Percentiles rank a stretch among this genome's conserved stretches.
Evolutionary conservation across 2,888 invertebrate genomes (phyloP).

Genomic region (Apantesis nais): DNA sequence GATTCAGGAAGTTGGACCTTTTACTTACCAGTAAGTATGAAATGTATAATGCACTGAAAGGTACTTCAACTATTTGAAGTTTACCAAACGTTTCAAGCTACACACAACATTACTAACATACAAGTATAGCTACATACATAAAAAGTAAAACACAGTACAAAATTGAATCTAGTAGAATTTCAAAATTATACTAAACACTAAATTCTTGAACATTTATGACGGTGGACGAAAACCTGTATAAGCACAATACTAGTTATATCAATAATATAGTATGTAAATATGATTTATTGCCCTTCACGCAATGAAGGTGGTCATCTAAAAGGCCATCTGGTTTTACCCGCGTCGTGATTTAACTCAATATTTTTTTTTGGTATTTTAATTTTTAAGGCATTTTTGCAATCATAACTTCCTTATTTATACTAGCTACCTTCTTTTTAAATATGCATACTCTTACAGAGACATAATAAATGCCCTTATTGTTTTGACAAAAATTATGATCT

Average conservation of each 20-base stretch:
- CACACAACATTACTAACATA: too few species aligned
- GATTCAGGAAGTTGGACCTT: slow-evolving; percentile 91
- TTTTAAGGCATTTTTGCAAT: not conserved
- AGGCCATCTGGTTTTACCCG: not conserved
- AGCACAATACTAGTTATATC: not conserved
- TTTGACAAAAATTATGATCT: too few species aligned
- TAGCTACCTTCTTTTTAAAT: too few species aligned
- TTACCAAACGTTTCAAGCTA: too few species aligned
- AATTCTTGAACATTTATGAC: not conserved
- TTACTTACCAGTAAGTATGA: slow-evolving; percentile 90
- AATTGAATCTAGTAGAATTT: too few species aligned
- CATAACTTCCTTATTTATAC: not conserved
- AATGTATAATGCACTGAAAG: not conserved
- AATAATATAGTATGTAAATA: not conserved
- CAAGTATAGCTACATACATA: too few species aligned
- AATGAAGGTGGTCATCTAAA: not conserved
- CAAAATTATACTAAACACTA: not conserved
- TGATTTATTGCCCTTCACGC: not conserved
- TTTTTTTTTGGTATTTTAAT: not conserved
- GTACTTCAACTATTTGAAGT: too few species aligned
- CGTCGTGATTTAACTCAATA: not conserved
- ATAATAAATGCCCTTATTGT: too few species aligned
- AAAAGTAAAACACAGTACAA: too few species aligned
- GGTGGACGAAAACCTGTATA: not conserved
- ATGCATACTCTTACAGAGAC: too few species aligned